Conservation (phyloP, 2,113 vertebrate species). For the Microtus pennsylvanicus region DNA sequence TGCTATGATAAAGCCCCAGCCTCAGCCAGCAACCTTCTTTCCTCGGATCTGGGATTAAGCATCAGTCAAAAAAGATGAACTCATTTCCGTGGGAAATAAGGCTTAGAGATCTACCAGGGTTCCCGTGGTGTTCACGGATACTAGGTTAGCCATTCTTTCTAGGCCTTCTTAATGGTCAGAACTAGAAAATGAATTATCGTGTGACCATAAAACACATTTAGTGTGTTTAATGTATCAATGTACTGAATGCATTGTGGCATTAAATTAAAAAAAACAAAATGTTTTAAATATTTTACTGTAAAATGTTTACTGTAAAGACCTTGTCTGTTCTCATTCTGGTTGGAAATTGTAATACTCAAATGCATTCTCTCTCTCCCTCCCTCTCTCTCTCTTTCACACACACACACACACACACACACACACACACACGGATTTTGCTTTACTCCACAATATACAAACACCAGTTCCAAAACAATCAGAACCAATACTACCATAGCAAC, state of each 20-base stretch:
- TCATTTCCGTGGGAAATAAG: background rate
- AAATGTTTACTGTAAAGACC: background rate
- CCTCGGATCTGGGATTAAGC: background rate
- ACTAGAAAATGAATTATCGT: conserved; percentile 26
- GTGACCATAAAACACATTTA: background rate
- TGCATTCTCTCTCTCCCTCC: background rate
- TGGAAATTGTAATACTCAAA: background rate
- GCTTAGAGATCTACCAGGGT: background rate
- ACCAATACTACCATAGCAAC: background rate
- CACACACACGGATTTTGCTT: background rate
- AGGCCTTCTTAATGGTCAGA: background rate
- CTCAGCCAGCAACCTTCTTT: background rate
- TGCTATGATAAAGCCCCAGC: background rate
- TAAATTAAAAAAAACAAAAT: background rate
- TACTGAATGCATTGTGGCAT: background rate
- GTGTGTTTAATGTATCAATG: background rate
- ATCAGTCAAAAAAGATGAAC: background rate
- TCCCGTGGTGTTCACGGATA: background rate
- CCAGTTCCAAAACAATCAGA: background rate
- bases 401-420: background rate
- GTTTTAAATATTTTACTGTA: background rate
- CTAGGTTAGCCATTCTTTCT: background rate
- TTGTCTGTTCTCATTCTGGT: background rate
- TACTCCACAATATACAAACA: background rate
- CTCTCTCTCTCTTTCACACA: background rate